Base-by-base conservation (phyloP, 2,888 invertebrate genomes). In the Stenoptilia bipunctidactyla region DNA sequence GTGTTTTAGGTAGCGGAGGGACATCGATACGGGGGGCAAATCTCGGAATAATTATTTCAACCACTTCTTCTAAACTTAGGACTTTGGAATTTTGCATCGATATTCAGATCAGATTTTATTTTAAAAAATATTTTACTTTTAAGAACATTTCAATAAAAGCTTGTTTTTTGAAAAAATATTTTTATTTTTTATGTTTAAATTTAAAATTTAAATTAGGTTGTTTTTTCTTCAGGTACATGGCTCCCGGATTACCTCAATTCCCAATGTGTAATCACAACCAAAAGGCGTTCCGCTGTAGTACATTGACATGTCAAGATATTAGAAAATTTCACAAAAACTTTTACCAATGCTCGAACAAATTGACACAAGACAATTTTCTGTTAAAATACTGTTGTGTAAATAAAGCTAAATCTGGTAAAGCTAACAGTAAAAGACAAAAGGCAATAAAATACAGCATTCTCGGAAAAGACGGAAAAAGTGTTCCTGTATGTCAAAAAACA, bases 271-370 rank as follows among this genome's bases (percentile, higher is more conserved):
- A 33, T 35, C 49, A 47, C 40, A 42, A 46, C 13, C 43, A 39
- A 40, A 49, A 47, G 39, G 47, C 47, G 30, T 49, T 49, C 38
- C 40, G 42, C 9, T 49, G 49, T 34, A 42, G 37, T 36, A 33
- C 20, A 40, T 15, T 45, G 36, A 39, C 44, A 41, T 36, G 40
- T 15, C 36, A 40, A 36, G 40, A 40, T 39, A 47, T 49, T 14
- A 42, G 49, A 35, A 49, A 44, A 45, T 49, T 49, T 40, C 42
- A 49, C 37, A 38, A 36, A 41, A 42, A 38, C 15, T 45, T 49
- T 39, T 47, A 46, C 39, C 40, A 42, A 34, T 38, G 42, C 35
- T 12, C 36, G 14, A 45, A 36, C 12, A 49, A 45, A 43, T 13
- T 49, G 13, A 33, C 30, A 13, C 49, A 45, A 44, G 49, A 49